Evolutionary conservation across 1,140 invertebrate genomes (phyloP), one percentile per base, ranked within the genome.

Genomic region (Mercenaria mercenaria): DNA sequence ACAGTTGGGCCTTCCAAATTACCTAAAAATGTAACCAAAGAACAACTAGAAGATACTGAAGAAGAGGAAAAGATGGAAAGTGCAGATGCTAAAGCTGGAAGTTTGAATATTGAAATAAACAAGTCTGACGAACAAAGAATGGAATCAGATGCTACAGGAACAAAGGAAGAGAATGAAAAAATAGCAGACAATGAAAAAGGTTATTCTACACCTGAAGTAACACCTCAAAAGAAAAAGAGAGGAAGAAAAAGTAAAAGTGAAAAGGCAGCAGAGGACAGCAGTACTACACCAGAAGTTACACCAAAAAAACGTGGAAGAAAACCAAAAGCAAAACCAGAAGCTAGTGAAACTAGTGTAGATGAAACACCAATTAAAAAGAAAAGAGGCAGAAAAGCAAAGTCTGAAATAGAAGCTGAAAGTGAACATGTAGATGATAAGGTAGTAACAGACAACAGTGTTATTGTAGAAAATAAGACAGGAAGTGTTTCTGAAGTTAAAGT

Each of bases 261-360:
- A 26, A 80, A 69, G 26, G 61, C 56, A 72, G 34, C 8, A 10
- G 52, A 39, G 10, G 37, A 29, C 67, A 41, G 47, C 41, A 59
- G 23, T 77, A 76, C 88, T n/a, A 81, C 82, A 32, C 76, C 86
- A 37, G 81, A 89, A 41, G 77, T 82, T 39, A 86, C 90, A 50
- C 77, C 86, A 37, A 88, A 88, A 23, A 88, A 88, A 56, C 52
- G 86, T 41, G 86, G 76, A 26, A 80, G 86, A 50, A 88, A 88
- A 72, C 76, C 77, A 52, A 88, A 88, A 56, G 37, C 50, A 26
- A 87, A 79, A 52, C 32, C 59, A 50, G 56, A 80, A 29, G 3
- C 32, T 18, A 32, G 18, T 47, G 84, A 77, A 34, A 39, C 47
- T 29, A 67, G 18, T n/a, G 37, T 11, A 29, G 86, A 88, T 29